Percentiles rank a stretch among this genome's conserved stretches.
Conservation (phyloP, 2,888 invertebrate species). For the Dasypogon diadema region DNA sequence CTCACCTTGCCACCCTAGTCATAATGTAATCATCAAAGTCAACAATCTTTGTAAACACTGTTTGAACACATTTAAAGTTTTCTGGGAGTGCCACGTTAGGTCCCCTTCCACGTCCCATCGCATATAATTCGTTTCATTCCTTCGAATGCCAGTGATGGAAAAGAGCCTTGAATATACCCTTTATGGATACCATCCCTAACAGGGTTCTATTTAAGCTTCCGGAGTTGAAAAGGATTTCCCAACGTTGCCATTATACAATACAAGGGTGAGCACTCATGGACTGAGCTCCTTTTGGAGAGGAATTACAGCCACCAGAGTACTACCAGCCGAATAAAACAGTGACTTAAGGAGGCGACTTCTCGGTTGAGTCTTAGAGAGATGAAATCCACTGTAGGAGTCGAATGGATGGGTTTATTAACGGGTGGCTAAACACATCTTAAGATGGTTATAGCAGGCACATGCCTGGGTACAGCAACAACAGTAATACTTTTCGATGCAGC, state of each 20-base stretch:
- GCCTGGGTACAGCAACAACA: conserved; percentile 36
- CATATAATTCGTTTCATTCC: conserved; percentile 27
- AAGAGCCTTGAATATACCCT: conserved; percentile 36
- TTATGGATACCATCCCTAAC: neutral
- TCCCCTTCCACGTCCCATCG: neutral
- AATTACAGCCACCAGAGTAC: conserved; percentile 7
- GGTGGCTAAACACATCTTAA: conserved; percentile 48
- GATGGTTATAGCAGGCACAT: conserved; percentile 38
- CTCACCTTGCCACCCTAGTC: neutral
- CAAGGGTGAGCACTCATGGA: conserved; percentile 26
- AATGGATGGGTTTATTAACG: conserved; percentile 48
- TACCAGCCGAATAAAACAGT: conserved; percentile 29
- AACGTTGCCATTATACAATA: conserved; percentile 30
- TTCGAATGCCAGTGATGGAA: conserved; percentile 20
- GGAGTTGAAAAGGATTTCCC: conserved; percentile 38
- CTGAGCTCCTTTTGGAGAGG: neutral
- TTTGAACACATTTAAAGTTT: conserved; percentile 45
- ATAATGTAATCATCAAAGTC: conserved; percentile 51
- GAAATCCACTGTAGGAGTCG: conserved; percentile 31
- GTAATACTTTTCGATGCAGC: conserved; percentile 31
- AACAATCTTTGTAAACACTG: conserved; percentile 48
- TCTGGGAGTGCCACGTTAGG: neutral
- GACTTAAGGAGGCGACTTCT: conserved; percentile 40
- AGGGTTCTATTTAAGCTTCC: conserved; percentile 33
- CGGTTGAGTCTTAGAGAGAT: conserved; percentile 33